Conservation (phyloP, 2,888 invertebrate genomes). For the Melanargia galathea region DNA sequence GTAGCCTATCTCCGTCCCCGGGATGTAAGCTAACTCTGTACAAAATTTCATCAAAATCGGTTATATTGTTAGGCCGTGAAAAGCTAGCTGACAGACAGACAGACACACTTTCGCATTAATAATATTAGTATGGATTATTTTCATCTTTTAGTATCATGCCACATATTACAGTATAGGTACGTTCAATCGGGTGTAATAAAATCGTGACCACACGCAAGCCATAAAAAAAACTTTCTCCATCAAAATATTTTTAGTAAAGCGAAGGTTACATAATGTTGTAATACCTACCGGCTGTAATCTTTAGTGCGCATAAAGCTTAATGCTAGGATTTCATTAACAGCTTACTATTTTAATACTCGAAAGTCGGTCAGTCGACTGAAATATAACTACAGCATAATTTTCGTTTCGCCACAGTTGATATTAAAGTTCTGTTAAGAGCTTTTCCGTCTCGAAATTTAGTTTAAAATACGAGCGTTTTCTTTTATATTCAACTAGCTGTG, state of each 20-base stretch:
- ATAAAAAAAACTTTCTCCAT: not conserved
- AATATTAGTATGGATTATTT: too few relatives aligned
- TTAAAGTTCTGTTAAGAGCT: not conserved
- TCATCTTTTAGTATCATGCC: not conserved
- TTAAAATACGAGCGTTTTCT: too few relatives aligned
- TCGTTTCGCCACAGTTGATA: not conserved
- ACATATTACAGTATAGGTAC: not conserved
- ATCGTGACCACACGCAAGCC: not conserved
- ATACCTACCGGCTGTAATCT: not conserved
- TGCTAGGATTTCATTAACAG: slow-evolving; percentile 8
- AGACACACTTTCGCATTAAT: too few relatives aligned
- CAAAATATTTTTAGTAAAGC: not conserved
- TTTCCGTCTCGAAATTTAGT: not conserved
- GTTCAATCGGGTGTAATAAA: not conserved
- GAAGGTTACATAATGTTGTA: not conserved
- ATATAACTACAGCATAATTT: not conserved
- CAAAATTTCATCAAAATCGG: too few relatives aligned
- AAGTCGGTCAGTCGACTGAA: not conserved
- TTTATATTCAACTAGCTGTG: not conserved
- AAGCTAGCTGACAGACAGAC: too few relatives aligned
- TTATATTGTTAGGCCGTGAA: too few relatives aligned
- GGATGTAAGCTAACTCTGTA: too few relatives aligned
- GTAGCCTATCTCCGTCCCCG: too few relatives aligned
- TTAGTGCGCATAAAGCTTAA: slow-evolving; percentile 3
- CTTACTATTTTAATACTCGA: slow-evolving; percentile 8